Conservation (phyloP, 2,888 invertebrate species). For the Himalopsyche anomala region DNA sequence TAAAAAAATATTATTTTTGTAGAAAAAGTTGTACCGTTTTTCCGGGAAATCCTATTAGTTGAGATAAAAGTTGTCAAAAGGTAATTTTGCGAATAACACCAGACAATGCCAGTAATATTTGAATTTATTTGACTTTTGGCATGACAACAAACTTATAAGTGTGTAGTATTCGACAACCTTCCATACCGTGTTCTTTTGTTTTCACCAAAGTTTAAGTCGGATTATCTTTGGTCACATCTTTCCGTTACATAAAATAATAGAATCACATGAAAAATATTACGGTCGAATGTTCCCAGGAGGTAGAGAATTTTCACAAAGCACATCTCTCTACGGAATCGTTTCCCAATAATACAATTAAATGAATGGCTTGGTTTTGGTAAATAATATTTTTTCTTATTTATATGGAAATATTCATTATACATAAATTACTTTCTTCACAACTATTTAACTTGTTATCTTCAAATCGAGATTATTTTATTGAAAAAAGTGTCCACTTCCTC, state of each 20-base stretch:
- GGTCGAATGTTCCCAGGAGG: neutral
- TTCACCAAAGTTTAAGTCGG: neutral
- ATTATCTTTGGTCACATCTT: slow-evolving; percentile 20
- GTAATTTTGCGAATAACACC: neutral
- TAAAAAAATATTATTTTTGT: no score
- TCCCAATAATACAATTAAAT: neutral
- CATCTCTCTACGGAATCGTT: neutral
- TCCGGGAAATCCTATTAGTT: neutral
- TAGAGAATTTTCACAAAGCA: neutral
- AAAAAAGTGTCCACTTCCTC: no score
- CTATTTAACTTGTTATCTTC: no score
- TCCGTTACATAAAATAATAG: slow-evolving; percentile 9
- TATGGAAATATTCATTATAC: no score
- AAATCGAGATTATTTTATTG: no score
- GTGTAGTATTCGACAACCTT: neutral
- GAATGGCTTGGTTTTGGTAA: neutral
- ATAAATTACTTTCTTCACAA: no score
- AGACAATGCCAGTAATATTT: neutral
- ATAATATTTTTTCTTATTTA: no score
- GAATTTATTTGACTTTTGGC: neutral
- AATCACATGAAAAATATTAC: slow-evolving; percentile 12
- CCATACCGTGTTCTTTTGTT: neutral
- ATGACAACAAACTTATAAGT: neutral
- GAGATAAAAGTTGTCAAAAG: neutral
- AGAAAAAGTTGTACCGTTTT: neutral